These are phyloP conservation scores for Syngnathus typhle DNA, from an alignment of 2,113 vertebrate genomes.

Conservation along the genomic window DNA sequence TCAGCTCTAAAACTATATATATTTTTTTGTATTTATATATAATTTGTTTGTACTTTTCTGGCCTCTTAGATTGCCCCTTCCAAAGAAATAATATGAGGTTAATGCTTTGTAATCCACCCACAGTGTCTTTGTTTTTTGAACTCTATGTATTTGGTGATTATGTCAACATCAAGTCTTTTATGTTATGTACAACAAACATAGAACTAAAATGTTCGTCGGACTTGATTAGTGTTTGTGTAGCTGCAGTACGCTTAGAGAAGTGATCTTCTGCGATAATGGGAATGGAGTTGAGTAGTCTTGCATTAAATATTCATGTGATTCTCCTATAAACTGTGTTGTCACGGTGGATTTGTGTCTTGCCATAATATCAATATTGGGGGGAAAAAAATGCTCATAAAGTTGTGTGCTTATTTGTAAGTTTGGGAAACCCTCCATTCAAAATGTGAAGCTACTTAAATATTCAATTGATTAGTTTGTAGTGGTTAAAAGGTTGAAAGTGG, in stretches of 20 bases:
- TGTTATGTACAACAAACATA: neutral
- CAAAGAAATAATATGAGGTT: no score
- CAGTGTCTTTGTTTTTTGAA: neutral
- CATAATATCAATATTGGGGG: neutral
- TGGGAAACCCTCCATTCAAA: neutral
- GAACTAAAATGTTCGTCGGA: no score
- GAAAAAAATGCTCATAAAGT: neutral
- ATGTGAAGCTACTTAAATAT: neutral
- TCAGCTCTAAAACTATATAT: no score
- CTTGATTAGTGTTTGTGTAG: neutral
- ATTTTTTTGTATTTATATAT: no score
- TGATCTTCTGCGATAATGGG: neutral
- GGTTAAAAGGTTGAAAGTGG: neutral
- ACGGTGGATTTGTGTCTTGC: neutral
- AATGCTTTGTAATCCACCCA: no score
- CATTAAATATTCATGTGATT: slow-evolving; percentile 2
- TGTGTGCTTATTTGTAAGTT: neutral
- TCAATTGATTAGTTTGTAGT: neutral
- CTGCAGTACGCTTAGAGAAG: neutral
- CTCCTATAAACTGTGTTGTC: neutral
- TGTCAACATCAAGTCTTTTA: neutral
- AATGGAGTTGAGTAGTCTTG: neutral
- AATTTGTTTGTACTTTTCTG: no score
- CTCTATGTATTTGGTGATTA: neutral
- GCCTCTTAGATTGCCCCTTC: no score